A percentile compares a stretch with the other conserved stretches of the same genome.
phyloP scores from a whole-genome alignment of 2,888 invertebrate species.

The Periphyllus acericola region DNA sequence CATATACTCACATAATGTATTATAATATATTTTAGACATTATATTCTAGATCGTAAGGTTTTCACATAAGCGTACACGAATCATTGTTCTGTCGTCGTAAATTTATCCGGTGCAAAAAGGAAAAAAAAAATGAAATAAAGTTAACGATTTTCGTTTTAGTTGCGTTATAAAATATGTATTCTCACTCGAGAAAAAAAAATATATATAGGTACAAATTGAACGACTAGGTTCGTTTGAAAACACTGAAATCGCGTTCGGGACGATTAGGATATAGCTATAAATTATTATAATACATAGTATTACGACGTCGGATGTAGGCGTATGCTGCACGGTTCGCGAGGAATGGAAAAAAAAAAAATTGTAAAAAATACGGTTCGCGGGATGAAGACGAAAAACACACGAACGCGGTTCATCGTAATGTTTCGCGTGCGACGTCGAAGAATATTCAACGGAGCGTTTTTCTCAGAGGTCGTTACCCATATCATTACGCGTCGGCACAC shows the following conservation, averaged over 20 bases:
- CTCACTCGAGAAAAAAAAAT: not conserved
- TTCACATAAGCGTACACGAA: not conserved
- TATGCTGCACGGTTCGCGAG: not conserved
- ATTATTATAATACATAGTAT: not conserved
- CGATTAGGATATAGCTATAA: not conserved
- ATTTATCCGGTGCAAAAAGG: not conserved
- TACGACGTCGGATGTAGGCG: not conserved
- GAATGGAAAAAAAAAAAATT: not conserved
- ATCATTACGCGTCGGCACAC: too few relatives aligned
- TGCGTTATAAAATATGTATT: not conserved
- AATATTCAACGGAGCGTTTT: not conserved
- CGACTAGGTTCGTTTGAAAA: too few relatives aligned
- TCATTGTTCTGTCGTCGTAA: conserved; percentile 41
- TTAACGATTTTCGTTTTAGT: not conserved
- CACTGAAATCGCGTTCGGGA: not conserved
- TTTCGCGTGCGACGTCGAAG: not conserved
- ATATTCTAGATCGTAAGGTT: conserved; percentile 8
- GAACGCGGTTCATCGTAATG: not conserved
- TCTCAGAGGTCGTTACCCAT: not conserved
- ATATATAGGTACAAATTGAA: too few relatives aligned
- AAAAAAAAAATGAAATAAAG: not conserved
- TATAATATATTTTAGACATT: not conserved
- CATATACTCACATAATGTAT: conserved; percentile 25
- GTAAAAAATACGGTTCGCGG: not conserved
- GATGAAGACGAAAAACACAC: not conserved